Conservation (phyloP, 2,113 vertebrate species). For the Hipposideros armiger region DNA sequence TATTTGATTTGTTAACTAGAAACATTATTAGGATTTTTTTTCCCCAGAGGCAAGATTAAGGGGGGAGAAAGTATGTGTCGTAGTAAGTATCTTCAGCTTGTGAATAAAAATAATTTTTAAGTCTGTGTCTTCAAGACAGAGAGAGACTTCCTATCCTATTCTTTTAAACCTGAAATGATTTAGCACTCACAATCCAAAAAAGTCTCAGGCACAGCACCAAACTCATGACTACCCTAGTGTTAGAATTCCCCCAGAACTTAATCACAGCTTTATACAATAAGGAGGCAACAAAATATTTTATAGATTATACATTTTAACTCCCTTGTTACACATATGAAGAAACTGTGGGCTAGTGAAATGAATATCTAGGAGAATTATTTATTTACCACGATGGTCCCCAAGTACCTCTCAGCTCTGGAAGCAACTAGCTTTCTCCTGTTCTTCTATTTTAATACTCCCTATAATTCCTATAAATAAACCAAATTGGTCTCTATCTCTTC, state of each 20-base stretch:
- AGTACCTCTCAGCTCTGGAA: not conserved
- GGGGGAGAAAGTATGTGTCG: not conserved
- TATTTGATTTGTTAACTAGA: conserved; percentile 68
- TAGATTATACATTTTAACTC: not conserved
- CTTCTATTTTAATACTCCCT: not conserved
- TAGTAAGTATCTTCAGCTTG: conserved; percentile 16
- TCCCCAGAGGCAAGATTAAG: not conserved
- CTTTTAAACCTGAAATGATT: not conserved
- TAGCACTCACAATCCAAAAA: not conserved
- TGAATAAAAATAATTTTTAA: conserved; percentile 52
- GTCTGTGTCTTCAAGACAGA: not conserved
- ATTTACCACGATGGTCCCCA: not conserved
- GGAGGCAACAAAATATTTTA: not conserved
- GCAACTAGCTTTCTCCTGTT: not conserved
- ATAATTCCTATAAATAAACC: not conserved
- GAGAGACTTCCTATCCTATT: not conserved
- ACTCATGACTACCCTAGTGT: not conserved
- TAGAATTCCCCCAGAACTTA: not conserved
- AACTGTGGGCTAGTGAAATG: not conserved
- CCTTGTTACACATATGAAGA: not conserved
- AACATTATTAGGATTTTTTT: not conserved
- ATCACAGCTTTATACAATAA: not conserved
- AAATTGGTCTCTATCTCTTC: not conserved
- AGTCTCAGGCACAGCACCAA: not conserved
- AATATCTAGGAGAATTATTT: not conserved